Percentiles rank a stretch among this genome's conserved stretches.
Conservation (phyloP, 2,797 vertebrate genomes). For the Momotus momota region DNA sequence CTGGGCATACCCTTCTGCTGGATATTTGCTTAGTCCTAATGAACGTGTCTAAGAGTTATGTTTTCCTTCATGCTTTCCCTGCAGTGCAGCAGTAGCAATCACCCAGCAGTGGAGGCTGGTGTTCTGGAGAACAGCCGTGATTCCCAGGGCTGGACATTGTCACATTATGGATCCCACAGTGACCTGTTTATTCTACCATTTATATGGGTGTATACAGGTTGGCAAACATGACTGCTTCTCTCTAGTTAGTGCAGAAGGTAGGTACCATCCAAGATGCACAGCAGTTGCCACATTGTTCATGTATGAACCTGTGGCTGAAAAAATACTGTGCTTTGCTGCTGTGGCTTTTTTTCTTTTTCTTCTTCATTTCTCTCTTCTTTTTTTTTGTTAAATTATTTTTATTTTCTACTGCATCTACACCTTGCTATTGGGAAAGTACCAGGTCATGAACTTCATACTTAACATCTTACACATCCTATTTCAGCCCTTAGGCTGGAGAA, state of each 20-base stretch:
- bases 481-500: not conserved
- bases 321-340: not conserved
- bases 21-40: not conserved
- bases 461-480: not conserved
- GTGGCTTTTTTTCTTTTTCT: not conserved
- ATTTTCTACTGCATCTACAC: not conserved
- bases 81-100: not conserved
- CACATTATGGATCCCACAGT: fast-evolving
- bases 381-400: not conserved
- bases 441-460: not conserved
- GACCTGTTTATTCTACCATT: not conserved
- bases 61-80: not conserved
- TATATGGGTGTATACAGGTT: not conserved
- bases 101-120: not conserved
- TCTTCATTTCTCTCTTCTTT: too few relatives aligned
- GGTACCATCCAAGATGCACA: not conserved
- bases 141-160: not conserved
- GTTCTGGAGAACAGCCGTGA: not conserved
- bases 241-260: not conserved
- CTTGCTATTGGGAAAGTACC: not conserved
- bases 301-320: not conserved
- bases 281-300: not conserved
- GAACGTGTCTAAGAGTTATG: not conserved
- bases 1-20: not conserved
- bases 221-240: not conserved